Evolutionary conservation across 1,140 invertebrate species (phyloP), one percentile per base, ranked within the genome.

Genomic region (Drosophila aff.): DNA sequence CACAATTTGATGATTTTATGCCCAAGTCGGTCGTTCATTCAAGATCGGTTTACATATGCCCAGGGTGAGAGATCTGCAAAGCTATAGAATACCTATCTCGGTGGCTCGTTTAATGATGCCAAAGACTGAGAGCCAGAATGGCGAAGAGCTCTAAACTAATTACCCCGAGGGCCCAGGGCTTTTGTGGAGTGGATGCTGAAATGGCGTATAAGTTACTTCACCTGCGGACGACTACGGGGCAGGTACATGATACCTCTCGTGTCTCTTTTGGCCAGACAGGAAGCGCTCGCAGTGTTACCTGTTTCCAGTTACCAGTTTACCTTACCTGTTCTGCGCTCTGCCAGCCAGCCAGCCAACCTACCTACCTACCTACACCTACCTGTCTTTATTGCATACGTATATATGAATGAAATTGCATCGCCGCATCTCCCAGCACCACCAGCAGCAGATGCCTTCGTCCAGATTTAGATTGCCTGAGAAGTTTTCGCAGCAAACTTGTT

Each of bases 141-240:
- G 65, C 46, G 65, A 67, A 53, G 69, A 79, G 82, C 79, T 69
- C 63, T 77, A 83, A 87, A 71, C 84, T 89, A 89, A 87, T 87
- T 89, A 87, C 68, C 80, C 86, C 26, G 49, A 63, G 80, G 75
- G 58, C 63, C 52, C 62, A 49, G 41, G 23, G 33, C 40, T 49
- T 49, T 53, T 26, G 53, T 40, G 53, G 50, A 72, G 75, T 50
- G 40, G 61, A 64, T 46, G 61, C 60, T 55, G 71, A 74, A 74
- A 75, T 75, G 63, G 74, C 73, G 77, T 86, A 89, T 86, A 87
- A 87, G 83, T 87, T 87, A 87, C 83, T 89, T 87, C 83, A 87
- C 77, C 83, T 87, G 83, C 83, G 65, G 72, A 73, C 71, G 76
- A 76, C 79, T 80, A 60, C 46, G 67, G 72, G 76, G 65, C 83